Base-by-base conservation (phyloP, 2,888 invertebrate species). In the Opisthograptis luteolata region DNA sequence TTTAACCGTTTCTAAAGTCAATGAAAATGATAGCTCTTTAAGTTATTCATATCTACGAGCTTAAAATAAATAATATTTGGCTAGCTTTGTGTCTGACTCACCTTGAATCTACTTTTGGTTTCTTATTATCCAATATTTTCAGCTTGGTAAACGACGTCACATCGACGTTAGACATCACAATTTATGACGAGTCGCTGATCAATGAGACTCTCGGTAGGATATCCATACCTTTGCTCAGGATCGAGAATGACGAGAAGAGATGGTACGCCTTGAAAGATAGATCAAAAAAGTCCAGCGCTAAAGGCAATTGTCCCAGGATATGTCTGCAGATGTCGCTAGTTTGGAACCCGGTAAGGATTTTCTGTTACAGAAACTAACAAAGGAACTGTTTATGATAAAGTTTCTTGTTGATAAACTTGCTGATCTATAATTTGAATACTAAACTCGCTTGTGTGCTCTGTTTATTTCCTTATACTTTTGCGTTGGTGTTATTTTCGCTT, bases 261-360 rank as follows among this genome's bases (percentile, higher is more conserved):
- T 90, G 89, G 89, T 89, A 85, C 57, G 85, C 86, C 1, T 68
- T 90, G 1, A 87, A 85, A 47, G 76, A 85, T 58, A 70, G 82
- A 40, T 73, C 83, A 3, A 81, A 81, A 52, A 85, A 80, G 44
- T 60, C 74, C 12, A 73, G 72, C 19, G 84, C 84, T 0, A 82
- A 77, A 53, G 87, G 87, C 2, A 84, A 84, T 62, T 84, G 84
- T 13, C 86, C 89, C 0, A 76, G 86, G 57, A 78, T 90, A 53
- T 68, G 84, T 24, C 54, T 90, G 50, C 86, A 89, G 66, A 88
- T 89, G 86, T 81, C 84, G 8, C 64, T 89, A 3, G 84, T 73
- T 10, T 90, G 88, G 88, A 89, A 90, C 62, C 88, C 89, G 68
- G 89, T 90, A 70, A 79, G 68, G 7, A n/a, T 22, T 2, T 22